These are phyloP conservation scores for Mugil cephalus DNA, from an alignment of 2,113 vertebrate species.

Conservation along the genomic window DNA sequence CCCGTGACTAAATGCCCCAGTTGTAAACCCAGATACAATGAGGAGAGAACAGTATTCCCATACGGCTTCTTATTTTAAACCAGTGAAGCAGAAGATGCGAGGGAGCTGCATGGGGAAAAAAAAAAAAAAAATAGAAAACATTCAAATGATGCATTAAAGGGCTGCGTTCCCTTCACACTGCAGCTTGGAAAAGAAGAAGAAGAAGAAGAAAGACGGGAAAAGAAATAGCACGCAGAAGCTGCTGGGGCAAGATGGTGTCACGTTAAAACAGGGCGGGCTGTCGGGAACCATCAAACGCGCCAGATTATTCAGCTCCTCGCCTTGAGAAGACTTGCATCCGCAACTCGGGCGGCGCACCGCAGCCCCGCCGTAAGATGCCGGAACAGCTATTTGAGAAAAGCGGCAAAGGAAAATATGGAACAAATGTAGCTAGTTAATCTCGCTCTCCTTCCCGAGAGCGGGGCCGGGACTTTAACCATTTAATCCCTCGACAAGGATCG, in stretches of 20 bases:
- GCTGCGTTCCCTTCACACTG: slow-evolving; percentile 6
- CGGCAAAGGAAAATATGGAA: slow-evolving; percentile 24
- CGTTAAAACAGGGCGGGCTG: slow-evolving; percentile 37
- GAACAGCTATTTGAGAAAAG: slow-evolving; percentile 50
- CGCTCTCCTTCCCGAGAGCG: slow-evolving; percentile 37
- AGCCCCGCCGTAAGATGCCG: slow-evolving; percentile 32
- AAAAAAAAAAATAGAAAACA: not conserved
- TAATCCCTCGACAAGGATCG: slow-evolving; percentile 68
- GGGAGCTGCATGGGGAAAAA: not conserved
- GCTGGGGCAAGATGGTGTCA: slow-evolving; percentile 27
- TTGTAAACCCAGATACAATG: slow-evolving; percentile 54
- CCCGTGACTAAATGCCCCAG: slow-evolving; percentile 55
- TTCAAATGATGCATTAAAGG: slow-evolving; percentile 35
- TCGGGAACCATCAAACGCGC: slow-evolving; percentile 51
- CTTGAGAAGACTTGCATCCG: slow-evolving; percentile 48
- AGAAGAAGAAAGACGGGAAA: too few relatives aligned
- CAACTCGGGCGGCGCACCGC: slow-evolving; percentile 41
- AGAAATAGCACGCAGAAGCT: slow-evolving; percentile 10
- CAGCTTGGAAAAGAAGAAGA: not conserved
- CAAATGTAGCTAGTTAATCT: slow-evolving; percentile 42
- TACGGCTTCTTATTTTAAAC: slow-evolving; percentile 33
- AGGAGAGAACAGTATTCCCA: slow-evolving; percentile 36
- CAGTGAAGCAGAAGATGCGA: slow-evolving; percentile 41
- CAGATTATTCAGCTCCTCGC: slow-evolving; percentile 61
- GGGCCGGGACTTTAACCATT: slow-evolving; percentile 71